Conservation (phyloP, 2,113 vertebrate species). For the Malurus alboscapulatus region DNA sequence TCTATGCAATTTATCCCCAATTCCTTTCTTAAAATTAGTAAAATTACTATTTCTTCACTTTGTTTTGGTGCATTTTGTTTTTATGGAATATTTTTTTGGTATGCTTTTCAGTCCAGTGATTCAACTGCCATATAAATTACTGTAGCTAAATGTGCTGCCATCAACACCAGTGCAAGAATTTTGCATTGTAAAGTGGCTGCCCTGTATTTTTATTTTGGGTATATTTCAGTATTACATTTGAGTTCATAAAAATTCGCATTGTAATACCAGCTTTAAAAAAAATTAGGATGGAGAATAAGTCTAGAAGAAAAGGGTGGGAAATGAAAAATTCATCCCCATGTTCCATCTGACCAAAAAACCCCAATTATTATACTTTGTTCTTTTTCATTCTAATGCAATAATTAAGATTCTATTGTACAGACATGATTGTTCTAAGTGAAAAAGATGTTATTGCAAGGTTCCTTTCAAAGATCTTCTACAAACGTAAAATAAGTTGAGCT, state of each 20-base stretch:
- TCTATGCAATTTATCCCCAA: neutral
- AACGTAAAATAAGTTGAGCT: neutral
- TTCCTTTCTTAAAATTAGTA: neutral
- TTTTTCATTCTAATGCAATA: neutral
- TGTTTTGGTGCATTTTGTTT: neutral
- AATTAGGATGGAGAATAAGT: neutral
- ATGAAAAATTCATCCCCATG: neutral
- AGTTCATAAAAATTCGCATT: conserved; percentile 9
- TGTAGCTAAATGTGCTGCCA: conserved; percentile 12
- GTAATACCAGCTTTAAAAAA: neutral
- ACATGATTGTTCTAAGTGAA: neutral
- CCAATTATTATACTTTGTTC: neutral
- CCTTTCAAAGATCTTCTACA: neutral
- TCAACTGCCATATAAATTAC: conserved; percentile 23
- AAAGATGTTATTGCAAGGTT: neutral
- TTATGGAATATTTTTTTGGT: conserved; percentile 22
- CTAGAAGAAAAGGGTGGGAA: neutral
- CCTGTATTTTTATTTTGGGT: conserved; percentile 10
- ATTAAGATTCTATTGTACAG: neutral
- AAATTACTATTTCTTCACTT: neutral
- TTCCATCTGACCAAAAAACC: neutral
- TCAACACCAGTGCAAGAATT: neutral
- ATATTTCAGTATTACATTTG: conserved; percentile 3
- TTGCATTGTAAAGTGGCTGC: neutral
- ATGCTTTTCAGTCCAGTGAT: conserved; percentile 32